Evolutionary conservation across 2,888 invertebrate genomes (phyloP).

Genomic region (Rhamphomyia laevipes): DNA sequence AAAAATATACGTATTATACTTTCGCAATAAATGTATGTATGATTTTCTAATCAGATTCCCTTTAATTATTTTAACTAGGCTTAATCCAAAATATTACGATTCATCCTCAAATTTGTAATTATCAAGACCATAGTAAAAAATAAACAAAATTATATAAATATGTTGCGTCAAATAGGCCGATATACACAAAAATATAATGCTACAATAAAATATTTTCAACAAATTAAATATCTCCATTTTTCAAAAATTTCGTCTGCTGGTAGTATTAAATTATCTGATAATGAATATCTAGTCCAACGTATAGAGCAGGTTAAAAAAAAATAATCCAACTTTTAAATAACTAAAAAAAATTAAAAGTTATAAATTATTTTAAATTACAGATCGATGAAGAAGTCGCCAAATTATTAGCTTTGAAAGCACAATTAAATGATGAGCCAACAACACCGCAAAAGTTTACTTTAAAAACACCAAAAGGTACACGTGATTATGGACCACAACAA

Average conservation of each 20-base stretch:
- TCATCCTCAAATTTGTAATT: no score
- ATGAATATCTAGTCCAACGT: constrained; percentile 25
- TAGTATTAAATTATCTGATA: constrained; percentile 13
- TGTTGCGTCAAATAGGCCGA: constrained; percentile 34
- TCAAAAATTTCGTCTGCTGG: no score
- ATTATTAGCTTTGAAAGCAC: constrained; percentile 66
- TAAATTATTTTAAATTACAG: constrained; percentile 39
- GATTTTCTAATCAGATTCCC: no score
- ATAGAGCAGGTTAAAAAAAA: constrained; percentile 33
- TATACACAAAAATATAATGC: constrained; percentile 11
- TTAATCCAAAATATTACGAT: no score
- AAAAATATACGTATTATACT: no score
- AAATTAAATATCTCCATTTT: constrained; percentile 4
- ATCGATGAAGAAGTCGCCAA: constrained; percentile 77
- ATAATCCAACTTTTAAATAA: no score
- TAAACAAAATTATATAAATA: constrained; percentile 19
- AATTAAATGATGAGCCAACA: constrained; percentile 48
- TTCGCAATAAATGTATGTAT: no score
- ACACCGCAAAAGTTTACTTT: constrained; percentile 67
- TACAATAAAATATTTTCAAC: no score
- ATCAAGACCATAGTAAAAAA: no score
- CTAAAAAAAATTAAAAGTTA: not conserved
- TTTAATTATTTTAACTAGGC: no score
- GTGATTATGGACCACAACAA: constrained; percentile 89
- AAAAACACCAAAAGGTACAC: constrained; percentile 87